These are phyloP conservation scores for Plagodis dolabraria DNA, from an alignment of 2,888 invertebrate species.

Conservation along the genomic window DNA sequence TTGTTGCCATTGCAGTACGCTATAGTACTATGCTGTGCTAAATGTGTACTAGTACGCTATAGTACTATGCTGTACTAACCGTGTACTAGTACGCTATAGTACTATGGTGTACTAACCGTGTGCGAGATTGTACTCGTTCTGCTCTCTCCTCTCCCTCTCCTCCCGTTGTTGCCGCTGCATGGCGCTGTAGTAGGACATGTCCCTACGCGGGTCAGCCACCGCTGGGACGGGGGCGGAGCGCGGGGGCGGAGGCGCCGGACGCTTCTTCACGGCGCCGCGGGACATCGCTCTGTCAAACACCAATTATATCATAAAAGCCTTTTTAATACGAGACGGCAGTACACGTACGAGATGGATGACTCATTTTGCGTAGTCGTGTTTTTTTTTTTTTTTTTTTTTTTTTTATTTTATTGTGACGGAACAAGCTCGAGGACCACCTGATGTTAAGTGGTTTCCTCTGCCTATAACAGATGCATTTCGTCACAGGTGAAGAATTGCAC, in stretches of 20 bases:
- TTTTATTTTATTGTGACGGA: no score
- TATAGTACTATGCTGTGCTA: not conserved
- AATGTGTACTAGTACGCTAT: no score
- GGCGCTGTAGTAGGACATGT: conserved; percentile 60
- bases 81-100: no score
- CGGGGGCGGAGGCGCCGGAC: conserved; percentile 60
- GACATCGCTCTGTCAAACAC: conserved; percentile 37
- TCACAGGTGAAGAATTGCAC: no score
- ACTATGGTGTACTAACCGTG: conserved; percentile 46
- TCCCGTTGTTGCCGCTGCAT: conserved; percentile 58
- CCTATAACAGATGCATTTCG: no score
- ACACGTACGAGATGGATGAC: no score
- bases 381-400: no score
- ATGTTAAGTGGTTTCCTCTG: no score
- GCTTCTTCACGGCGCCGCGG: conserved; percentile 70
- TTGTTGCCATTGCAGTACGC: no score
- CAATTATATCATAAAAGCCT: not conserved
- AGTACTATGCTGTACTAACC: conserved; percentile 43
- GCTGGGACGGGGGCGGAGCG: conserved; percentile 19
- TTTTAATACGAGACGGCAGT: no score
- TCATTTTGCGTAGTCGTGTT: no score
- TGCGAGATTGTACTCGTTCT: conserved; percentile 61
- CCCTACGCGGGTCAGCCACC: conserved; percentile 47
- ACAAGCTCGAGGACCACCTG: no score
- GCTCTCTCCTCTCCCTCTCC: conserved; percentile 51